phyloP scores from a whole-genome alignment of 1,140 invertebrate genomes.

The Euura saliciscinereae region DNA sequence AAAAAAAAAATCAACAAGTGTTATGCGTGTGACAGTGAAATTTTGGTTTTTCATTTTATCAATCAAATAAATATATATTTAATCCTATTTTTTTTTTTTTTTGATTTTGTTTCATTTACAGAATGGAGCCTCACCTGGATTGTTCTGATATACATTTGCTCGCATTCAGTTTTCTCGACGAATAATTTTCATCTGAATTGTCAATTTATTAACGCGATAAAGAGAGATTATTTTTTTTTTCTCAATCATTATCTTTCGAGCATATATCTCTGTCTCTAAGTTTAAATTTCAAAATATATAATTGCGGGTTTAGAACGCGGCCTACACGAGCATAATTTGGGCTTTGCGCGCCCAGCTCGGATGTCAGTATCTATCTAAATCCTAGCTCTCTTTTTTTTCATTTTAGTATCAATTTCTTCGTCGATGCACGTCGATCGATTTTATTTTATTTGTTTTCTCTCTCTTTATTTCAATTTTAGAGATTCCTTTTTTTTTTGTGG shows the following conservation, averaged over 20 bases:
- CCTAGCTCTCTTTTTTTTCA: conserved; percentile 23
- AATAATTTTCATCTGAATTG: too few relatives aligned
- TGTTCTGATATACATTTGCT: conserved; percentile 43
- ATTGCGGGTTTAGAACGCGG: conserved; percentile 58
- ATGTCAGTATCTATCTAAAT: conserved; percentile 19
- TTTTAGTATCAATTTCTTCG: conserved; percentile 34
- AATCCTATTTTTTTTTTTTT: too few relatives aligned
- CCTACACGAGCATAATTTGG: conserved; percentile 50
- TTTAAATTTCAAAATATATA: conserved; percentile 27
- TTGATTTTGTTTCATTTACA: conserved; percentile 48
- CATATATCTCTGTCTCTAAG: conserved; percentile 31
- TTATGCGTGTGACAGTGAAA: conserved; percentile 22
- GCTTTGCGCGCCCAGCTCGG: conserved; percentile 60
- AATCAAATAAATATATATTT: too few relatives aligned
- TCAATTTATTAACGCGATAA: too few relatives aligned
- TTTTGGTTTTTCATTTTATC: too few relatives aligned
- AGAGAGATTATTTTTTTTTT: conserved; percentile 16
- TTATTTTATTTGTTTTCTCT: too few relatives aligned
- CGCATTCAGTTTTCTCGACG: conserved; percentile 48
- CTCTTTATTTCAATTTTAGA: too few relatives aligned
- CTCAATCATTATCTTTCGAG: conserved; percentile 36
- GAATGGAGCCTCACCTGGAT: conserved; percentile 57
- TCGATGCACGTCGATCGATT: conserved; percentile 50
- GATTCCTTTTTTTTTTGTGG: too few relatives aligned
- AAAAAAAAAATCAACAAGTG: not conserved